phyloP scores from a whole-genome alignment of 2,797 vertebrate species.

The Myotis pilosus region DNA sequence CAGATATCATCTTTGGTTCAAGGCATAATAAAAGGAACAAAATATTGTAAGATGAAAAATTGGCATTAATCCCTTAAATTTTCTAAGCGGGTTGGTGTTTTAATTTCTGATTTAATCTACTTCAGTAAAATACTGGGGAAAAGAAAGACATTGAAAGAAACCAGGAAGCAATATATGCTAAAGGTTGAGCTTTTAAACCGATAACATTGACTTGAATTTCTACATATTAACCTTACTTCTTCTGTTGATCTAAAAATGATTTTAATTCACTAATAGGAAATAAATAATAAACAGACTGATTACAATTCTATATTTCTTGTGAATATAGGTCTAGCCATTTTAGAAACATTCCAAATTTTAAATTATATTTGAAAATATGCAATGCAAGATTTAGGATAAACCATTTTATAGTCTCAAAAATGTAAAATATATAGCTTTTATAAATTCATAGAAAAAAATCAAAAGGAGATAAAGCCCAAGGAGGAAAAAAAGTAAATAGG shows the following conservation, averaged over 20 bases:
- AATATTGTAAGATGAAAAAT: background rate
- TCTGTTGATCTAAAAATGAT: background rate
- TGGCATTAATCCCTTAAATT: background rate
- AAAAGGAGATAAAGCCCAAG: background rate
- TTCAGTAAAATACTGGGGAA: background rate
- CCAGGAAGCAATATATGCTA: background rate
- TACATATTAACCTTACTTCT: background rate
- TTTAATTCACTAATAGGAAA: background rate
- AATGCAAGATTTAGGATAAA: background rate
- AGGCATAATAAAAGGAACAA: background rate
- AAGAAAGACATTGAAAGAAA: background rate
- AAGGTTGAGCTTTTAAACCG: background rate
- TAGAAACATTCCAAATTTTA: background rate
- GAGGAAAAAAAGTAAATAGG: background rate
- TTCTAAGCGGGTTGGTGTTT: background rate
- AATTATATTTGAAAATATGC: background rate
- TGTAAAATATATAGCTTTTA: background rate
- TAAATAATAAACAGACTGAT: background rate
- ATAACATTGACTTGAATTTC: background rate
- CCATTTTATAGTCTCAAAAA: background rate
- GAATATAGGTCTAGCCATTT: background rate
- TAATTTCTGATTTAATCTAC: background rate
- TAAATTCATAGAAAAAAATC: background rate
- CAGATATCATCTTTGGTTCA: background rate
- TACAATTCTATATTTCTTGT: background rate